phyloP scores from a whole-genome alignment of 2,888 invertebrate species.

The Orchestes rusci region DNA sequence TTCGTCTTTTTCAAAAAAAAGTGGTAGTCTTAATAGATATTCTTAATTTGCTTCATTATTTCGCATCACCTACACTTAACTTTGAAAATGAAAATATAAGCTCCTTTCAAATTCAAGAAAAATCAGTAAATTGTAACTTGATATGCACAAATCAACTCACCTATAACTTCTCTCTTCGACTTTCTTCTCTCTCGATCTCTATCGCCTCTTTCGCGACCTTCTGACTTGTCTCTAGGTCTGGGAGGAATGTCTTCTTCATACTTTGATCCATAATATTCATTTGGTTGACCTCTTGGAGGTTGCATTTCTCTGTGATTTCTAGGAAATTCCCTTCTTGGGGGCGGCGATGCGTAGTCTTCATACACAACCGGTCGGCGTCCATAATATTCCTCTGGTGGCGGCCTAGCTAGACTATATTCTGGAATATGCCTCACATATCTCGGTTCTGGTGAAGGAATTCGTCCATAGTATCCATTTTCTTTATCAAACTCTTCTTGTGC shows the following conservation, averaged over 20 bases:
- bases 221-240: constrained; percentile 1
- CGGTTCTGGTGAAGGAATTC: constrained; percentile 42
- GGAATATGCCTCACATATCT: constrained; percentile 40
- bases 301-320: constrained; percentile 48
- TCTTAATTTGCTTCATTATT: too few relatives aligned
- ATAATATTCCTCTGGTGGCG: constrained; percentile 27
- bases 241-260: constrained; percentile 46
- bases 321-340: constrained; percentile 41
- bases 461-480: constrained; percentile 54
- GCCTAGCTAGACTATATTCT: constrained; percentile 34
- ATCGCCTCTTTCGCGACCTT: constrained; percentile 2
- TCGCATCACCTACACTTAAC: too few relatives aligned
- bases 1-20: too few relatives aligned
- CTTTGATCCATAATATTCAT: constrained; percentile 45
- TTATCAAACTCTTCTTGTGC: constrained; percentile 69
- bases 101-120: too few relatives aligned
- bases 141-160: too few relatives aligned
- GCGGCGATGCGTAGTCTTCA: constrained; percentile 39
- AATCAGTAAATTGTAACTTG: too few relatives aligned
- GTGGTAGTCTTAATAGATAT: too few relatives aligned
- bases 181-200: constrained; percentile 25
- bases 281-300: constrained; percentile 48
- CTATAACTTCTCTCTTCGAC: constrained; percentile 42
- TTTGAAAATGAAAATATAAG: too few relatives aligned
- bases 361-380: constrained; percentile 41